phyloP scores from a whole-genome alignment of 2,113 vertebrate genomes.

The Picathartes gymnocephalus region DNA sequence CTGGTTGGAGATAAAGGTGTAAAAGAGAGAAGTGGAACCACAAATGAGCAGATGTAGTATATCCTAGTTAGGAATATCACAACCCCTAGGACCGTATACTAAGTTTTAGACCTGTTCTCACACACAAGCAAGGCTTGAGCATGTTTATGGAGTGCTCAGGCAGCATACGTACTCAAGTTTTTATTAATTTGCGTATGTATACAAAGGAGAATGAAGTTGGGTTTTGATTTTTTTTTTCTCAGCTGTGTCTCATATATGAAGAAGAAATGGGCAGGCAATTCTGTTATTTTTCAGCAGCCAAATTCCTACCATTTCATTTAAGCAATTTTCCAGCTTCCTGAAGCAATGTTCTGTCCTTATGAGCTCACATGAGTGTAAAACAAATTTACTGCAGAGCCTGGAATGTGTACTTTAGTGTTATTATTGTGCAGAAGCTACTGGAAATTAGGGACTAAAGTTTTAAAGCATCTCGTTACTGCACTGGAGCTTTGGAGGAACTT shows the following conservation, averaged over 20 bases:
- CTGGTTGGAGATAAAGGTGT: background rate
- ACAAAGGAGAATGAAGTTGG: background rate
- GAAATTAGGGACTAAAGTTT: background rate
- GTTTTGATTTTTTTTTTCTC: background rate
- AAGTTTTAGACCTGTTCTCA: background rate
- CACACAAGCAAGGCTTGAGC: background rate
- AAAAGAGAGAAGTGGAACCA: background rate
- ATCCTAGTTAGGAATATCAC: background rate
- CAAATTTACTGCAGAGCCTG: background rate
- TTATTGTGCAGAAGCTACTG: background rate
- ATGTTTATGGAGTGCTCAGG: background rate
- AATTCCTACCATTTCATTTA: background rate
- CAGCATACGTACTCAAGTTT: background rate
- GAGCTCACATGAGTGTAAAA: background rate
- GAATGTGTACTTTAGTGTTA: background rate
- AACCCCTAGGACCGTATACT: background rate
- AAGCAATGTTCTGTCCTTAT: background rate
- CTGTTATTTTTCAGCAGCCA: background rate
- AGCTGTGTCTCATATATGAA: background rate
- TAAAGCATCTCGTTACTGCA: background rate
- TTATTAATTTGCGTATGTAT: background rate
- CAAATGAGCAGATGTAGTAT: background rate
- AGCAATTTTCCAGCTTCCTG: background rate
- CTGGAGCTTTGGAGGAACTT: background rate
- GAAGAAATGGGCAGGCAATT: background rate